A percentile compares a stretch with the other conserved stretches of the same genome.
These are phyloP conservation scores for Itoplectis maculator DNA, from an alignment of 2,888 invertebrate species.

Conservation along the genomic window DNA sequence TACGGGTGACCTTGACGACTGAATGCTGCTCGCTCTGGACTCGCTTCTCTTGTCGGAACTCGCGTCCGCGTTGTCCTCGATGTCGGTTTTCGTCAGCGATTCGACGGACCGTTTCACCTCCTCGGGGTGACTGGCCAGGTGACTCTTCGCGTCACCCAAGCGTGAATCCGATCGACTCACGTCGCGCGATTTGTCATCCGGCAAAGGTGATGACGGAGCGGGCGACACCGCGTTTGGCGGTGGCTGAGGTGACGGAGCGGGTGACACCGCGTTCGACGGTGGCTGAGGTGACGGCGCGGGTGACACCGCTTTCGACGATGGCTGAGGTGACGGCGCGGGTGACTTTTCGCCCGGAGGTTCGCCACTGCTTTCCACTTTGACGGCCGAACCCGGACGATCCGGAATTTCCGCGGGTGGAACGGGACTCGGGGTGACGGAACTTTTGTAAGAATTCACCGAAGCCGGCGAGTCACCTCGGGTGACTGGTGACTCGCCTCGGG, in stretches of 20 bases:
- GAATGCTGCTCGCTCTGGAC: constrained; percentile 36
- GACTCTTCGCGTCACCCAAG: constrained; percentile 20
- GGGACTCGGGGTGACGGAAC: constrained; percentile 52
- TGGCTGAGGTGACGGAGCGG: constrained; percentile 19
- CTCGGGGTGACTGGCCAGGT: not conserved
- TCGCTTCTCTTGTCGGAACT: constrained; percentile 43
- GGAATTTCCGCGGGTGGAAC: constrained; percentile 19
- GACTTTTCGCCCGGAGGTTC: constrained; percentile 34
- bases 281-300: constrained; percentile 18
- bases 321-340: not conserved
- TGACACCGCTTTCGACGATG: constrained; percentile 5
- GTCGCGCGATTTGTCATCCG: constrained; percentile 15
- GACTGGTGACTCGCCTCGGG: constrained; percentile 35
- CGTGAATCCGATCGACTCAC: constrained; percentile 58
- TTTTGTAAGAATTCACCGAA: constrained; percentile 24
- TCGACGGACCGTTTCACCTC: constrained; percentile 18
- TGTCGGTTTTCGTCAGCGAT: constrained; percentile 1
- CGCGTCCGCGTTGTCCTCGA: constrained; percentile 42
- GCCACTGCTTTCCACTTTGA: constrained; percentile 28
- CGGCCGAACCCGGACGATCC: constrained; percentile 34
- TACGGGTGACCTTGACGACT: constrained; percentile 45
- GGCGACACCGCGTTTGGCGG: constrained; percentile 22
- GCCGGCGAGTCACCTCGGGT: not conserved
- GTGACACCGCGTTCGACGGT: constrained; percentile 21
- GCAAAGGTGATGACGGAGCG: constrained; percentile 14